A percentile compares a stretch with the other conserved stretches of the same genome.
These are phyloP conservation scores for Pitta sordida DNA, from an alignment of 2,113 vertebrate genomes.

Conservation along the genomic window DNA sequence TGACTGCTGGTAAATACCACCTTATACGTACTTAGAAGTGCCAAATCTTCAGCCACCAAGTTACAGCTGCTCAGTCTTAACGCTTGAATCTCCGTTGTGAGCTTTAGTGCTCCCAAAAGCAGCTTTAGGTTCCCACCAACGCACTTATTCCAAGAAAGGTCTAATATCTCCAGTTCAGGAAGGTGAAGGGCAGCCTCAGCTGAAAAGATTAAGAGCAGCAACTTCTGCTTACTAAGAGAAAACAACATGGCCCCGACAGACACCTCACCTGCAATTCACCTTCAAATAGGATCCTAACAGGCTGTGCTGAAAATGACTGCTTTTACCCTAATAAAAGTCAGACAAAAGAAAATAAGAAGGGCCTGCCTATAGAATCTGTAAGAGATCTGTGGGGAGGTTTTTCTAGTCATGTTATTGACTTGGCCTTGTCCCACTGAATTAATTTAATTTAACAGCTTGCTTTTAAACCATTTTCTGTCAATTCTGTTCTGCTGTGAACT, in stretches of 20 bases:
- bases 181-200: conserved; percentile 76
- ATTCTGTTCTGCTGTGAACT: background rate
- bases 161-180: conserved; percentile 75
- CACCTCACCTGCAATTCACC: conserved; percentile 36
- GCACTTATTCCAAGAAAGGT: conserved; percentile 90
- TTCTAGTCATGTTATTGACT: background rate
- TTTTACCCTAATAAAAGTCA: background rate
- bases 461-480: background rate
- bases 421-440: background rate
- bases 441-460: background rate
- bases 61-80: conserved; percentile 88
- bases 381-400: background rate
- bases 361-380: background rate
- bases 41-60: conserved; percentile 79
- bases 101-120: conserved; percentile 77
- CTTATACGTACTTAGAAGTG: conserved; percentile 76
- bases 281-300: background rate
- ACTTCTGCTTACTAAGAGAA: conserved; percentile 53
- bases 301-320: background rate
- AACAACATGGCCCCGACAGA: conserved; percentile 6
- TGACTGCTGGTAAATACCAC: conserved; percentile 7
- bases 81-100: conserved; percentile 69
- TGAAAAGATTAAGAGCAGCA: conserved; percentile 67
- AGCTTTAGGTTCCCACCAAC: conserved; percentile 80
- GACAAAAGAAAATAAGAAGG: background rate